Percentiles rank a stretch among this genome's conserved stretches.
phyloP scores from a whole-genome alignment of 2,113 vertebrate species.

The Sinocyclocheilus grahami region DNA sequence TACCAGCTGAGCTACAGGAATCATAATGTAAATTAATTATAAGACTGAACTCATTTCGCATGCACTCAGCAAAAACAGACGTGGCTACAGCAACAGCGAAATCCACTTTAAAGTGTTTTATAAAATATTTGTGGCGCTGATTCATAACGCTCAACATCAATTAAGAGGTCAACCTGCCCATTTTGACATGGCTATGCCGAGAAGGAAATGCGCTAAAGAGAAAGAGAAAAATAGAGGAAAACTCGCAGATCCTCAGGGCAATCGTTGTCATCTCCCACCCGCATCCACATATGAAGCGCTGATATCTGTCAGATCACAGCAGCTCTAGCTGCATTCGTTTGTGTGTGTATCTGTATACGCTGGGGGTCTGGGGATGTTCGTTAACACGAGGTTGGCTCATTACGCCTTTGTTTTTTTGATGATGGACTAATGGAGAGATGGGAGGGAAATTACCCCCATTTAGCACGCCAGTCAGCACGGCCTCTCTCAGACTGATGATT shows the following conservation, averaged over 20 bases:
- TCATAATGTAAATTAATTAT: constrained; percentile 30
- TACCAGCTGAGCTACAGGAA: constrained; percentile 15
- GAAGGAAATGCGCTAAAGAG: not conserved
- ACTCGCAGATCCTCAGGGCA: not conserved
- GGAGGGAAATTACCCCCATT: constrained; percentile 27
- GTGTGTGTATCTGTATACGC: not conserved
- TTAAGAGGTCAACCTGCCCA: not conserved
- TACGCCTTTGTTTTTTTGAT: not conserved
- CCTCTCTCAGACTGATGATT: constrained; percentile 19
- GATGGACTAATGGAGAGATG: constrained; percentile 24
- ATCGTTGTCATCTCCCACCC: constrained; percentile 6
- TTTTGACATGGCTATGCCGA: not conserved
- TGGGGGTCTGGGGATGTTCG: constrained; percentile 24
- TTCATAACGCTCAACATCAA: not conserved
- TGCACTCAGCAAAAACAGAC: not conserved
- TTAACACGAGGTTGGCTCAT: constrained; percentile 11
- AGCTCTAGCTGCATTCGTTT: not conserved
- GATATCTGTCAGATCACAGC: constrained; percentile 19
- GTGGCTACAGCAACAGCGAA: not conserved
- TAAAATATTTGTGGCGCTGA: not conserved
- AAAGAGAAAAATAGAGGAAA: not conserved
- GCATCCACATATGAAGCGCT: constrained; percentile 19
- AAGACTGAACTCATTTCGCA: not conserved
- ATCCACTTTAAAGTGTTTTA: not conserved
- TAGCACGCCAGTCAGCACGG: not conserved